Evolutionary conservation across 2,113 vertebrate genomes (phyloP).

Genomic region (Rhinoderma darwinii): DNA sequence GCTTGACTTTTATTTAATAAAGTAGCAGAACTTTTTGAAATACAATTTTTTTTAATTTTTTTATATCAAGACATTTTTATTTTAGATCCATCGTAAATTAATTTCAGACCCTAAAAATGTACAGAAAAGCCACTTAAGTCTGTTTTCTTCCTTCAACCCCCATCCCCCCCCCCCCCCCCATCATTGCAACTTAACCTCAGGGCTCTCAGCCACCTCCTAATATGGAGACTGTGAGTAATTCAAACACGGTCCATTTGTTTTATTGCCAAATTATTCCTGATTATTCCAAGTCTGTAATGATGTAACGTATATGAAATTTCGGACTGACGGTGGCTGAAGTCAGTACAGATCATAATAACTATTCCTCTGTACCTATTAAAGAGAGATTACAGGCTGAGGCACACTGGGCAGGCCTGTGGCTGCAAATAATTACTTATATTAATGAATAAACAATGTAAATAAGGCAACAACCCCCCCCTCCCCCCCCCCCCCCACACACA

Average conservation of each 20-base stretch:
- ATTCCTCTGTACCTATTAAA: slow-evolving; percentile 41
- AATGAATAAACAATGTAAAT: slow-evolving; percentile 50
- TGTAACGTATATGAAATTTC: slow-evolving; percentile 56
- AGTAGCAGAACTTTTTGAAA: neutral
- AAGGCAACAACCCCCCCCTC: slow-evolving; percentile 9
- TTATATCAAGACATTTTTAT: neutral
- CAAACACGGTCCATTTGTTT: slow-evolving; percentile 57
- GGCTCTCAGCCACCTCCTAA: slow-evolving; percentile 49
- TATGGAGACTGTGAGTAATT: slow-evolving; percentile 54
- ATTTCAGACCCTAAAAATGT: neutral
- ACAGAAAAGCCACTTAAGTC: neutral
- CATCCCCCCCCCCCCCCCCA: slow-evolving; percentile 1
- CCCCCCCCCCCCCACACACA: slow-evolving; percentile 2
- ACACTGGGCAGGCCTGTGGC: neutral
- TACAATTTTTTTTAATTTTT: neutral
- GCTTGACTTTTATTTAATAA: neutral
- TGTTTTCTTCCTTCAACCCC: neutral
- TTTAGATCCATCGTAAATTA: neutral
- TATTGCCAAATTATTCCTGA: slow-evolving; percentile 58
- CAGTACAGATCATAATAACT: slow-evolving; percentile 37
- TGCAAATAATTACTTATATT: slow-evolving; percentile 42
- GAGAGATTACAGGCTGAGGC: slow-evolving; percentile 4
- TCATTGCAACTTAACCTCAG: slow-evolving; percentile 53
- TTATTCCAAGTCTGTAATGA: slow-evolving; percentile 57
- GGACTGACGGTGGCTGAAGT: slow-evolving; percentile 33